Conservation (phyloP, 2,888 invertebrate genomes). For the Neuroscelio doddi region DNA sequence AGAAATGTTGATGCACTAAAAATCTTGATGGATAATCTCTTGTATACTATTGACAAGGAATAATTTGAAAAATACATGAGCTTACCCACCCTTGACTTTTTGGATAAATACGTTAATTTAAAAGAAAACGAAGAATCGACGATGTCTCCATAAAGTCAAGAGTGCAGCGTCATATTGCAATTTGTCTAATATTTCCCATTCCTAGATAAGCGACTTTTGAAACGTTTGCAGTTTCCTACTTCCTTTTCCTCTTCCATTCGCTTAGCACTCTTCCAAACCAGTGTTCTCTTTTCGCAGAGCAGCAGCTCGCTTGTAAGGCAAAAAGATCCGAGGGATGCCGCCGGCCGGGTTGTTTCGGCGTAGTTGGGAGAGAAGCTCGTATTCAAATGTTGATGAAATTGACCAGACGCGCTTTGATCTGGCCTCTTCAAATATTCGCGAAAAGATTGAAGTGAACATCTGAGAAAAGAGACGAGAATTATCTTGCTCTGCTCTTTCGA, state of each 20-base stretch:
- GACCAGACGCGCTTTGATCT: conserved; percentile 72
- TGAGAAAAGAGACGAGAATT: conserved; percentile 64
- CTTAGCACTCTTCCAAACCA: conserved; percentile 9
- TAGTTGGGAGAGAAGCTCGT: conserved; percentile 52
- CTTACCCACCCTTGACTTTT: too few relatives aligned
- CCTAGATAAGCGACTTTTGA: conserved; percentile 59
- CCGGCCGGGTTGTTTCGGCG: conserved; percentile 41
- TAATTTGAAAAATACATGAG: too few relatives aligned
- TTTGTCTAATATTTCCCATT: conserved; percentile 50
- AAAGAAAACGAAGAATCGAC: too few relatives aligned
- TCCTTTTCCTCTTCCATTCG: conserved; percentile 28
- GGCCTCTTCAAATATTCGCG: conserved; percentile 71
- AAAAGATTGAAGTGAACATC: conserved; percentile 71
- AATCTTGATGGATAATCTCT: too few relatives aligned
- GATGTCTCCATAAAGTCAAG: too few relatives aligned
- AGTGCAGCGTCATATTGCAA: conserved; percentile 26
- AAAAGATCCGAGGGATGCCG: conserved; percentile 54
- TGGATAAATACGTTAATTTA: too few relatives aligned
- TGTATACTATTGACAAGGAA: too few relatives aligned
- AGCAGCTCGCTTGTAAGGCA: conserved; percentile 29
- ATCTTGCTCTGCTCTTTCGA: conserved; percentile 49
- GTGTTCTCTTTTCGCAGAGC: conserved; percentile 52
- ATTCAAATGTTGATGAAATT: conserved; percentile 73
- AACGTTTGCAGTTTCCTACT: conserved; percentile 42
- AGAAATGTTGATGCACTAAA: too few relatives aligned